Conservation (phyloP, 2,888 invertebrate genomes). For the Drosophila peninsularis region DNA sequence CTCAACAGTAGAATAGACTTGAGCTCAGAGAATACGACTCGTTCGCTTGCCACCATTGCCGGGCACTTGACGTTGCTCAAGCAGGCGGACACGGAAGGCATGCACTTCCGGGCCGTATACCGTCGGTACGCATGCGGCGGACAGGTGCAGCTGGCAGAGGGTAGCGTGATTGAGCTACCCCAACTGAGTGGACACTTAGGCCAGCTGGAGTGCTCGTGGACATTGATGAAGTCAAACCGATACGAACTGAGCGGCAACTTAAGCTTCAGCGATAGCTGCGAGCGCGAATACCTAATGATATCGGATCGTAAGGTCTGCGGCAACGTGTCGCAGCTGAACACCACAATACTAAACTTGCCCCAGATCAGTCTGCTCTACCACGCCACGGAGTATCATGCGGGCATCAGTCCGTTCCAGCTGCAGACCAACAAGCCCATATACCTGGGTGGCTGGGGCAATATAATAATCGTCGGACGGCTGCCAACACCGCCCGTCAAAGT, state of each 20-base stretch:
- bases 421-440: constrained; percentile 18
- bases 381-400: constrained; percentile 82
- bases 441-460: constrained; percentile 87
- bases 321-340: constrained; percentile 65
- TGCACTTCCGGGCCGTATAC: constrained; percentile 85
- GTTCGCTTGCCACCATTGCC: constrained; percentile 49
- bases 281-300: constrained; percentile 86
- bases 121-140: constrained; percentile 90
- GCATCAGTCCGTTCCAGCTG: constrained; percentile 56
- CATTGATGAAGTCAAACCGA: constrained; percentile 78
- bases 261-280: constrained; percentile 86
- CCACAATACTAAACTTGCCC: constrained; percentile 63
- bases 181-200: constrained; percentile 66
- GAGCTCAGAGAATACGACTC: constrained; percentile 44
- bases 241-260: constrained; percentile 85
- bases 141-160: constrained; percentile 82
- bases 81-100: background rate
- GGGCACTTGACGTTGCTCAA: constrained; percentile 65
- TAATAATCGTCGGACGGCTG: constrained; percentile 71
- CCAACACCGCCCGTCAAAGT: constrained; percentile 45
- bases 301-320: constrained; percentile 86
- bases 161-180: constrained; percentile 81
- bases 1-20: background rate
- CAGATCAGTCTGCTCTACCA: constrained; percentile 89
- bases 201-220: constrained; percentile 90